phyloP scores from a whole-genome alignment of 2,888 invertebrate genomes.

The Nomada lathburiana region DNA sequence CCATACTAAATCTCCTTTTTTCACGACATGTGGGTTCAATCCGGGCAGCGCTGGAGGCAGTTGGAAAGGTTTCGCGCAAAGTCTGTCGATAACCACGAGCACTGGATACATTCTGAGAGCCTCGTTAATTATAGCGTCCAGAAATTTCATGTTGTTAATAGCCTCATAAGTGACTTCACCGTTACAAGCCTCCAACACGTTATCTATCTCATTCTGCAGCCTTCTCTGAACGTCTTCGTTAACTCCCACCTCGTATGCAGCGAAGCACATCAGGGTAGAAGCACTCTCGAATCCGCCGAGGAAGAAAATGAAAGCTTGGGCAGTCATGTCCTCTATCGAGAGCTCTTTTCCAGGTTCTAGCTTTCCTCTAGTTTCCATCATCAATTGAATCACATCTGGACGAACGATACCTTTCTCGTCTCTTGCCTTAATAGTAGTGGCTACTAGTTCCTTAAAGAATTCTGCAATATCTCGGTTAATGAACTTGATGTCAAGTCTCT shows the following conservation, averaged over 20 bases:
- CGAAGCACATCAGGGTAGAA: constrained; percentile 73
- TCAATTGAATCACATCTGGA: constrained; percentile 87
- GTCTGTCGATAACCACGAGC: constrained; percentile 72
- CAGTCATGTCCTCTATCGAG: constrained; percentile 82
- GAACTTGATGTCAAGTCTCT: constrained; percentile 54
- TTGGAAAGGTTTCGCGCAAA: constrained; percentile 78
- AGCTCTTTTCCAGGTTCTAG: constrained; percentile 49
- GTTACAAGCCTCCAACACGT: constrained; percentile 64
- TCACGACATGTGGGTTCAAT: constrained; percentile 72
- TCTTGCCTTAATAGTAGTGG: constrained; percentile 64
- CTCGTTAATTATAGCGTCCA: constrained; percentile 85
- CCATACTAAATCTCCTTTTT: constrained; percentile 75
- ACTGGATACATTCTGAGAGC: constrained; percentile 77
- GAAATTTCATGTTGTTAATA: constrained; percentile 85
- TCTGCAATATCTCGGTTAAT: constrained; percentile 1
- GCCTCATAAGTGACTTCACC: constrained; percentile 83
- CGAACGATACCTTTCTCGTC: constrained; percentile 77
- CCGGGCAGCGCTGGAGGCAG: constrained; percentile 78
- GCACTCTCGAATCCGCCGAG: constrained; percentile 78
- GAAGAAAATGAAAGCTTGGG: constrained; percentile 84
- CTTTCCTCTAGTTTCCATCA: constrained; percentile 84
- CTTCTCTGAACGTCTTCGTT: constrained; percentile 84
- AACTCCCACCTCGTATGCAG: constrained; percentile 75
- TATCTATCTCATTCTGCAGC: constrained; percentile 76
- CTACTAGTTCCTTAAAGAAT: constrained; percentile 69